A percentile compares a stretch with the other conserved stretches of the same genome.
These are phyloP conservation scores for Anneissia japonica DNA, from an alignment of 35 echinoderm and acorn worm genomes.

Conservation along the genomic window DNA sequence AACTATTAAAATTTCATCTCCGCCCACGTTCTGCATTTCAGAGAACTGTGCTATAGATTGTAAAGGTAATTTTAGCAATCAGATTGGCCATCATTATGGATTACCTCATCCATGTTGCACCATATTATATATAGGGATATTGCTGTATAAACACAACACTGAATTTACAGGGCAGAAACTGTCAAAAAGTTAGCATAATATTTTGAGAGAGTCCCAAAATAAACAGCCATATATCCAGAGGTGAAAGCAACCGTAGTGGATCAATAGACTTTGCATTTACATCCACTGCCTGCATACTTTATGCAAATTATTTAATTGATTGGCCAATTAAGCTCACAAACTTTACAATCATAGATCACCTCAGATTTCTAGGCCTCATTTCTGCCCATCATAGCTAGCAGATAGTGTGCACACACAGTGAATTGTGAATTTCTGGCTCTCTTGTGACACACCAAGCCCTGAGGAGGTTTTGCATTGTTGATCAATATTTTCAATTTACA, in stretches of 20 bases:
- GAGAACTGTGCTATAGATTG: too few species aligned
- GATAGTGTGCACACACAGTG: background rate
- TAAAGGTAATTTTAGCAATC: too few species aligned
- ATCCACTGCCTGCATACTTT: background rate
- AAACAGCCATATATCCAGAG: background rate
- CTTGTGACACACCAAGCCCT: background rate
- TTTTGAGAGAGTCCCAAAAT: background rate
- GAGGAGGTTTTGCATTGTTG: background rate
- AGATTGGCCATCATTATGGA: background rate
- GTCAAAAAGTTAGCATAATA: background rate
- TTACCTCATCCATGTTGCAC: background rate
- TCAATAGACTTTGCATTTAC: background rate
- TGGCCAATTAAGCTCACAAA: background rate
- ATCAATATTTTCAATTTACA: background rate
- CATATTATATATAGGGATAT: background rate
- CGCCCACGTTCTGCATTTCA: too few species aligned
- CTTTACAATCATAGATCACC: background rate
- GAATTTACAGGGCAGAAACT: background rate
- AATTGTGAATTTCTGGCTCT: background rate
- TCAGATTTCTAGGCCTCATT: background rate
- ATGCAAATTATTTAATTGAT: slow-evolving; percentile 2
- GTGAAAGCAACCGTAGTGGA: background rate
- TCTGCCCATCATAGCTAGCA: background rate
- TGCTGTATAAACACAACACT: background rate
- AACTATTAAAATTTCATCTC: too few species aligned